Evolutionary conservation across 1,140 invertebrate genomes (phyloP).

Genomic region (Atopsyche davidsoni): DNA sequence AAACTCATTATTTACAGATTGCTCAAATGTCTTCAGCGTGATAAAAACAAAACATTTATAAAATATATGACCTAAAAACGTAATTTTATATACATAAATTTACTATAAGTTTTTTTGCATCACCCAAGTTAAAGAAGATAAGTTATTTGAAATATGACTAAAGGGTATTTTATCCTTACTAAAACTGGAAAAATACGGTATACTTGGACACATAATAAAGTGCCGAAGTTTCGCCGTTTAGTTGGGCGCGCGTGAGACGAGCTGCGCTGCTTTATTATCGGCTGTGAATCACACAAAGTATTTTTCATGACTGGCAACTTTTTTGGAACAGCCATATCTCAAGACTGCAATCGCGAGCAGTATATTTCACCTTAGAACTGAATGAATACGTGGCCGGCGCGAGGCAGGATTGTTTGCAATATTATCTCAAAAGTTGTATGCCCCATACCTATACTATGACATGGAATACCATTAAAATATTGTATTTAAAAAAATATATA

Average conservation of each 20-base stretch:
- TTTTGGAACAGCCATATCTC: not conserved
- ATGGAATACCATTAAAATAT: too few species aligned
- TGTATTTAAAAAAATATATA: too few species aligned
- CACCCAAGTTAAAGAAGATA: conserved; percentile 2
- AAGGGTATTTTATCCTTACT: conserved; percentile 4
- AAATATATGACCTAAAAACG: not conserved
- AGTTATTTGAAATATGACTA: conserved; percentile 5
- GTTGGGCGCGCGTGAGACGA: conserved; percentile 9
- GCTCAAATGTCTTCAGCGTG: too few species aligned
- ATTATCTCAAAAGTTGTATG: too few species aligned
- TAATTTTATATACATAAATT: too few species aligned
- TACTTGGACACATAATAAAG: conserved; percentile 22
- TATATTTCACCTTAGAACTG: conserved; percentile 8
- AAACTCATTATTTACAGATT: not conserved
- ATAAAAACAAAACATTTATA: not conserved
- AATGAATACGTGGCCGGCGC: too few species aligned
- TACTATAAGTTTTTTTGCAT: too few species aligned
- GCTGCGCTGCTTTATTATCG: conserved; percentile 5
- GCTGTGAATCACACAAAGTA: not conserved
- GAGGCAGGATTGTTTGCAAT: too few species aligned
- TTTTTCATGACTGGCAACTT: conserved; percentile 4
- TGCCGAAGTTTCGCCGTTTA: conserved; percentile 28
- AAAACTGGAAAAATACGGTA: not conserved
- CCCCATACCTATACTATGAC: too few species aligned
- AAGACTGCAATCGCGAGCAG: not conserved